Conservation (phyloP, 2,113 vertebrate species). For the Dolichotis patagonum region DNA sequence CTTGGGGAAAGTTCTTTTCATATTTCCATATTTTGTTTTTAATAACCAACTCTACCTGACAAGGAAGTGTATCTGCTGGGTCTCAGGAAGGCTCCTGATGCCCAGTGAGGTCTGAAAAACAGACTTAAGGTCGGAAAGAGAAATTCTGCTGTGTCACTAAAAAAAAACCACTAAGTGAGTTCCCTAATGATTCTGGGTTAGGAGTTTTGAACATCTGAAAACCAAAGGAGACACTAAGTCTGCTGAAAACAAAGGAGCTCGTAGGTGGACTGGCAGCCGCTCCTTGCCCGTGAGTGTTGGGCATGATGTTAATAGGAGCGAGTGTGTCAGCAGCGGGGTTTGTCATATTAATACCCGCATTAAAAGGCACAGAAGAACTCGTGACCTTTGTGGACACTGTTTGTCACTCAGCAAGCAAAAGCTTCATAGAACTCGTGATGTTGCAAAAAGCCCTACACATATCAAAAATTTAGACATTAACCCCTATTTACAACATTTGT, state of each 20-base stretch:
- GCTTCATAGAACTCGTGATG: slow-evolving; percentile 47
- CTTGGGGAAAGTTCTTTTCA: slow-evolving; percentile 43
- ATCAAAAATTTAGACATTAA: slow-evolving; percentile 84
- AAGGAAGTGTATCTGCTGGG: background rate
- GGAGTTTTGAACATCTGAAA: slow-evolving; percentile 78
- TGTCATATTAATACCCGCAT: slow-evolving; percentile 47
- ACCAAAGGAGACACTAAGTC: slow-evolving; percentile 83
- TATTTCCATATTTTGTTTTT: slow-evolving; percentile 43
- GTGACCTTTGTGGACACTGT: slow-evolving; percentile 58
- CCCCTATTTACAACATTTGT: slow-evolving; percentile 82
- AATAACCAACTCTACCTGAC: slow-evolving; percentile 20
- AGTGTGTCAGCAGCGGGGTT: fast-evolving
- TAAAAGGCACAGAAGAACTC: slow-evolving; percentile 68
- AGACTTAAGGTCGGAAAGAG: slow-evolving; percentile 55
- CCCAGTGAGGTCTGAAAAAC: slow-evolving; percentile 7
- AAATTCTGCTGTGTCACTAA: slow-evolving; percentile 77
- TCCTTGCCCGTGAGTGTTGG: background rate
- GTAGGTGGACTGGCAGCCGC: slow-evolving; percentile 64
- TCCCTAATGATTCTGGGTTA: slow-evolving; percentile 77
- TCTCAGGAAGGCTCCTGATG: slow-evolving; percentile 24
- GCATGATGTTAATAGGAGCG: background rate
- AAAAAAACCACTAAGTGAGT: slow-evolving; percentile 78
- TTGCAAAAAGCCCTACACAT: slow-evolving; percentile 62
- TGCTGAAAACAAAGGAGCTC: slow-evolving; percentile 67
- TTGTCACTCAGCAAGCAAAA: slow-evolving; percentile 40